Percentiles rank a stretch among this genome's conserved stretches.
These are phyloP conservation scores for Bombus superbus DNA, from an alignment of 1,140 invertebrate species.

Conservation along the genomic window DNA sequence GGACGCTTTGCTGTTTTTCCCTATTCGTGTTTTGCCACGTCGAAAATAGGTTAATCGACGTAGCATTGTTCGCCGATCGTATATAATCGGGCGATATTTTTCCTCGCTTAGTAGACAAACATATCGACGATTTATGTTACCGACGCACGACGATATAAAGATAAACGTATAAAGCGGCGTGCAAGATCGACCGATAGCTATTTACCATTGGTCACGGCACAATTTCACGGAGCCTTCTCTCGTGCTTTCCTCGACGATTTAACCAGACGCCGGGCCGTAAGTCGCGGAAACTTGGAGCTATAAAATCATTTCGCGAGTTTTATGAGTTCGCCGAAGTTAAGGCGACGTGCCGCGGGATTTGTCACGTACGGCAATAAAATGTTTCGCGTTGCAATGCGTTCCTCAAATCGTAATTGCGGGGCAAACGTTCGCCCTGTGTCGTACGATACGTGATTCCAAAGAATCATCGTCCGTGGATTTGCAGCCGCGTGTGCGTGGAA, in stretches of 20 bases:
- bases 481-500: not conserved
- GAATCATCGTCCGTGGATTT: not conserved
- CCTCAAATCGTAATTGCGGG: constrained; percentile 27
- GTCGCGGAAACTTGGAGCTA: constrained; percentile 4
- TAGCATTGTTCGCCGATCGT: not conserved
- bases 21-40: not conserved
- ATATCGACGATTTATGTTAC: not conserved
- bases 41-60: constrained; percentile 15
- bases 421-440: not conserved
- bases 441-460: not conserved
- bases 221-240: not conserved
- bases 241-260: not conserved
- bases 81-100: constrained; percentile 5
- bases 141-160: not conserved
- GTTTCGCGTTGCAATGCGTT: constrained; percentile 11
- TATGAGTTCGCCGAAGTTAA: constrained; percentile 21
- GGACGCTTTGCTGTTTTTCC: not conserved
- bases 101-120: not conserved
- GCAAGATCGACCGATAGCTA: not conserved
- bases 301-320: constrained; percentile 44
- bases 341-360: constrained; percentile 30
- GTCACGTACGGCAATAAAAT: constrained; percentile 40
- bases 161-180: not conserved
- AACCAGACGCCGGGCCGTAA: too few relatives aligned
- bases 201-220: not conserved